Evolutionary conservation across 2,797 vertebrate species (phyloP), one percentile per base, ranked within the genome.

Genomic region (Antennarius maculatus): DNA sequence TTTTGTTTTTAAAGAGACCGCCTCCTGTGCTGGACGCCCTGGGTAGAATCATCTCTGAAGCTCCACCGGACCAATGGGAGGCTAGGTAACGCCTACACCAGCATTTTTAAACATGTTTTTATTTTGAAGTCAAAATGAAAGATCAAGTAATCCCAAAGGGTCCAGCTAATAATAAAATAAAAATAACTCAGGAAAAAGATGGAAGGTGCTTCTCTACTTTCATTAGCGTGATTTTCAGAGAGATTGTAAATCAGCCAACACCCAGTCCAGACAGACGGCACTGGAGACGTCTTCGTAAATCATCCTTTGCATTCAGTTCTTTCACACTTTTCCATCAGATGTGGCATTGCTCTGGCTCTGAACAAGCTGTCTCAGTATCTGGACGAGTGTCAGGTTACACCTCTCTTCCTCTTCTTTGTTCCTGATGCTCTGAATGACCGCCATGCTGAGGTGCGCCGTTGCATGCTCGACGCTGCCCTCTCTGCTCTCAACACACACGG

Each of bases 31-130:
- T 99, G 85, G 98, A 99, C 83, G 96, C 96, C 60, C 88, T 99
- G 86, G 98, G 98, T 70, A 92, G 98, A 74, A 95, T 99, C 58
- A 98, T 99, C 82, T 97, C 96, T 48, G 98, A 99, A 87, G 92
- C 97, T 54, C 97, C 98, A 0, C 98, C 98, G 58, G 98, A 99
- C 90, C 97, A 98, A 53, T 99, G 97, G 97, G 97, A 98, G 92
- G 97, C 98, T 88, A 97, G 98, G 98, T 99, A 93, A 61, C 31
- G 23, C 27, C 55, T 18, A 37, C 7, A 55, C 23, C 11, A 23
- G 4, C 1, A 13, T 46, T 46, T 7, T 17, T 14, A 48, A 59
- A 34, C 1, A 16, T 2, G 0, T 17, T 23, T 45, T n/a, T 10
- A 16, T 51, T 27, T 68, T 54, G 1, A 1, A 48, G 49, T 3